phyloP scores from a whole-genome alignment of 2,888 invertebrate genomes.

The Gasteruption jaculator region DNA sequence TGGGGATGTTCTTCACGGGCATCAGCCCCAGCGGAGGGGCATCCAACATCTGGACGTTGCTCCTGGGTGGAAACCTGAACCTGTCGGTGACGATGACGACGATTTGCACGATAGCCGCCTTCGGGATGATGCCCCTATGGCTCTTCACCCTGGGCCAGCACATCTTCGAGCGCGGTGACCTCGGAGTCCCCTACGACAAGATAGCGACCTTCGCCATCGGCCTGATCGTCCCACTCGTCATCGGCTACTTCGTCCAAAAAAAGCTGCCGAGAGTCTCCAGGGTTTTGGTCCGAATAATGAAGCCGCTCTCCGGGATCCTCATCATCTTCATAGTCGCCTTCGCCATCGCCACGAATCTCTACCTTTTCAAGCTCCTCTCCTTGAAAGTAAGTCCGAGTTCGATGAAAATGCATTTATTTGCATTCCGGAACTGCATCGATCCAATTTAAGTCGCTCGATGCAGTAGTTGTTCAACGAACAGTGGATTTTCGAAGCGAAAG shows the following conservation, averaged over 20 bases:
- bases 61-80: slow-evolving; percentile 88
- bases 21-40: slow-evolving; percentile 93
- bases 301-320: slow-evolving; percentile 75
- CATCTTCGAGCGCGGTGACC: slow-evolving; percentile 68
- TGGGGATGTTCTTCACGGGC: slow-evolving; percentile 87
- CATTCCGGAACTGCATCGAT: no score
- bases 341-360: slow-evolving; percentile 84
- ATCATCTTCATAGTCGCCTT: slow-evolving; percentile 81
- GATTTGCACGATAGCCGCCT: slow-evolving; percentile 80
- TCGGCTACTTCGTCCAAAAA: slow-evolving; percentile 66
- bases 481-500: no score
- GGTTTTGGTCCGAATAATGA: slow-evolving; percentile 74
- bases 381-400: slow-evolving; percentile 64
- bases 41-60: slow-evolving; percentile 92
- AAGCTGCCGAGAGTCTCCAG: slow-evolving; percentile 65
- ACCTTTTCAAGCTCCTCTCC: slow-evolving; percentile 82
- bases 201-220: slow-evolving; percentile 72
- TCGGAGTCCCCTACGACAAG: slow-evolving; percentile 73
- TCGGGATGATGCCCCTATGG: slow-evolving; percentile 89
- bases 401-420: no score
- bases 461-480: no score
- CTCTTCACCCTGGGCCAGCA: slow-evolving; percentile 76
- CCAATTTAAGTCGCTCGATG: no score
- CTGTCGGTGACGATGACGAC: slow-evolving; percentile 95
- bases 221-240: slow-evolving; percentile 70